Evolutionary conservation across 2,797 vertebrate genomes (phyloP).

Genomic region (Halcyon smyrnensis): DNA sequence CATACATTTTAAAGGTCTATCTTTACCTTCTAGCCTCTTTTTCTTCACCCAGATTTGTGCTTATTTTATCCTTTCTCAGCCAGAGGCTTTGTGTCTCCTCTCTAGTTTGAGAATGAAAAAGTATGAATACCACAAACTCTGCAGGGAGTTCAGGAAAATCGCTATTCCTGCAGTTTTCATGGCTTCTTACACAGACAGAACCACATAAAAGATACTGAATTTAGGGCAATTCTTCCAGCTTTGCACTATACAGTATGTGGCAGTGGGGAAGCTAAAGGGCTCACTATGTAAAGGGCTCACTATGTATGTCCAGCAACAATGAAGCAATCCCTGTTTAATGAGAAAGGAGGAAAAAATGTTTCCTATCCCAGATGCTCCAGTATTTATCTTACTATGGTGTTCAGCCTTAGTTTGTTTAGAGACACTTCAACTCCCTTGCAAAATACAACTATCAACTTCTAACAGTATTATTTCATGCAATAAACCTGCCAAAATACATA

Average conservation of each 20-base stretch:
- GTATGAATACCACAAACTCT: not conserved
- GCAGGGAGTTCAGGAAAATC: slow-evolving; percentile 16
- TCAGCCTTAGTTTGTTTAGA: not conserved
- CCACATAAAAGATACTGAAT: not conserved
- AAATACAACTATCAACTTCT: not conserved
- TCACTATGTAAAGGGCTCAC: not conserved
- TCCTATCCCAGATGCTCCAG: not conserved
- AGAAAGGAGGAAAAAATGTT: not conserved
- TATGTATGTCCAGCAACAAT: not conserved
- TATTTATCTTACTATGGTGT: not conserved
- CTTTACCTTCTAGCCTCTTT: not conserved
- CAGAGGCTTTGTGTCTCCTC: not conserved
- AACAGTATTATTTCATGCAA: not conserved
- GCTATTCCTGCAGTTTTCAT: not conserved
- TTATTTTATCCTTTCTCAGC: slow-evolving; percentile 9
- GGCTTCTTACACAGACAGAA: slow-evolving; percentile 3
- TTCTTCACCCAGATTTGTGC: not conserved
- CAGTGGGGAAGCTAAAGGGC: not conserved
- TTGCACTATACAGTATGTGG: not conserved
- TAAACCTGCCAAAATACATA: not conserved
- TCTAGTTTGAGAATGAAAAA: not conserved
- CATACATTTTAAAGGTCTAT: not conserved
- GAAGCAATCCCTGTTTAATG: not conserved
- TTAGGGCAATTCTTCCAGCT: slow-evolving; percentile 18
- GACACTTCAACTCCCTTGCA: not conserved